These are phyloP conservation scores for Trachelus stipa DNA, from an alignment of 2,888 invertebrate genomes.

Conservation along the genomic window DNA sequence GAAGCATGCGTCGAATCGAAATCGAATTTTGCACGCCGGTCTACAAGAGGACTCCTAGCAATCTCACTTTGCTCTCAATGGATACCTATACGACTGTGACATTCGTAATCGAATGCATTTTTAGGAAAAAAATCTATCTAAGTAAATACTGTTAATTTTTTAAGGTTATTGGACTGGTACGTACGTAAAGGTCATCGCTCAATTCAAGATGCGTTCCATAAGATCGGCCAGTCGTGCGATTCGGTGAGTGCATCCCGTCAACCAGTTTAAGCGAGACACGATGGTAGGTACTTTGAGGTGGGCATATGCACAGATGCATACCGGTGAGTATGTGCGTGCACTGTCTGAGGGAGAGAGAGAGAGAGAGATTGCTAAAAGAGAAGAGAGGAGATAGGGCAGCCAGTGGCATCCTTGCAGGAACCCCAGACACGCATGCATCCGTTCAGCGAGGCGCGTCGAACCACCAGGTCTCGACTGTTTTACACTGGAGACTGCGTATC, in stretches of 20 bases:
- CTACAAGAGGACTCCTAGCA: background rate
- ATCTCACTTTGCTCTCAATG: background rate
- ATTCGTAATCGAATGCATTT: background rate
- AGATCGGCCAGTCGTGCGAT: background rate
- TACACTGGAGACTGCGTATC: background rate
- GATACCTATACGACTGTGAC: background rate
- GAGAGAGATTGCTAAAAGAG: background rate
- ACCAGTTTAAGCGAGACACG: background rate
- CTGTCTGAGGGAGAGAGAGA: background rate
- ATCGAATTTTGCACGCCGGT: conserved; percentile 18
- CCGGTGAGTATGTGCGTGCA: background rate
- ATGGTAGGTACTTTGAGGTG: background rate
- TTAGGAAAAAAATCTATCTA: background rate
- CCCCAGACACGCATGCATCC: background rate
- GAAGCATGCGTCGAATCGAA: conserved; percentile 28
- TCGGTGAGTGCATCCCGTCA: background rate
- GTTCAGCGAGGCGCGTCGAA: background rate
- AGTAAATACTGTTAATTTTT: background rate
- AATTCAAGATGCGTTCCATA: background rate
- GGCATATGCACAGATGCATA: background rate
- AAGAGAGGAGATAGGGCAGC: background rate
- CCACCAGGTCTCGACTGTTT: background rate
- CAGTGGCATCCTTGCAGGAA: background rate
- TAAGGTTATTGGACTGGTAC: background rate
- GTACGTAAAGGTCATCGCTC: background rate